Base-by-base conservation (phyloP, 1,140 invertebrate genomes). In the Aphaenogaster floridana region DNA sequence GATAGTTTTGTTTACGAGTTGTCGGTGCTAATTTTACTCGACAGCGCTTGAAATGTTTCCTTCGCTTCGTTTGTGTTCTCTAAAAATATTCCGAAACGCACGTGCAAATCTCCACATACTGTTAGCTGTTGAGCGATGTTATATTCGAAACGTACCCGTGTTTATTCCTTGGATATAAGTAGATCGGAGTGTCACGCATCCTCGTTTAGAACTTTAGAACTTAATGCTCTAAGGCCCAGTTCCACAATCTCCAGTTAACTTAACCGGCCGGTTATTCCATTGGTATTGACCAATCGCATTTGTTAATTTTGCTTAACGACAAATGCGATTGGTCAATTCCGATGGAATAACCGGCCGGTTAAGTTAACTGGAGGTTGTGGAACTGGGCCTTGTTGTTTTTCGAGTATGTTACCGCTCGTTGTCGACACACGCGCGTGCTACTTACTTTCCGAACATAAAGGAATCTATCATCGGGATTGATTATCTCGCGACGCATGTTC, bases 381-480 rank as follows among this genome's bases (percentile, higher is more conserved):
- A 28, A 28, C 28, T 28, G 28, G 28, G 28, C 28, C 28, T 36
- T 5, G 13, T 72, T 61, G 72, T 76, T 84, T 76, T 61, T 28
- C 42, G 48, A 84, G n/a, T 36, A 34, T 45, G 28, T 57, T 79
- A 17, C n/a, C 48, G 61, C 7, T 36, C 34, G 54, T 61, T 28
- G 69, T 61, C 69, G 42, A 84, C 42, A 68, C 42, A 21, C 64
- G 54, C 68, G 69, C 69, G 80, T 74, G 80, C 80, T 54, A 45
- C 68, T 72, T 54, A 39, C 61, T 69, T 48, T 74, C 42, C 28
- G 28, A 45, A 17, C 80, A 63, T 84, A 63, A 63, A 74, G 80
- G n/a, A 74, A 74, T 76, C 69, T n/a, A 74, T 76, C 68, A 59
- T 83, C 15, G 85, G 88, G 84, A 91, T 90, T 90, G 78, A 90